These are phyloP conservation scores for Thelaira solivaga DNA, from an alignment of 2,888 invertebrate genomes.

Conservation along the genomic window DNA sequence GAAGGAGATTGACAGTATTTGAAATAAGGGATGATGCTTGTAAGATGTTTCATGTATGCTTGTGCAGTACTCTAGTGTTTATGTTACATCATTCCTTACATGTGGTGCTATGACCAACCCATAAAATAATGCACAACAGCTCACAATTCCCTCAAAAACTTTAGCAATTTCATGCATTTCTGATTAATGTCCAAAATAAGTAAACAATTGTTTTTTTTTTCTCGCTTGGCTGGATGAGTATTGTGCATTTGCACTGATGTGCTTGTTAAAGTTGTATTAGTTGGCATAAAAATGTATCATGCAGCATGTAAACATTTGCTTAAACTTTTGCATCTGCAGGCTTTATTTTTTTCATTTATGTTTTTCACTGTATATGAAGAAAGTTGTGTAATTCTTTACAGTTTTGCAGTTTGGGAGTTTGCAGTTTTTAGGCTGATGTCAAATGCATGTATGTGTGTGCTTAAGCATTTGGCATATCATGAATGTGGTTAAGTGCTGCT, in stretches of 20 bases:
- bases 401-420: constrained; percentile 27
- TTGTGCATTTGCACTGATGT: constrained; percentile 16
- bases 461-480: constrained; percentile 29
- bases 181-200: constrained; percentile 71
- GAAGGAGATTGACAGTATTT: too few relatives aligned
- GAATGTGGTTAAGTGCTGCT: constrained; percentile 22
- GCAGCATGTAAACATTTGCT: constrained; percentile 49
- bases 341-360: not conserved
- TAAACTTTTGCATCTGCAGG: constrained; percentile 51
- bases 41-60: too few relatives aligned
- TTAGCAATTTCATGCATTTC: constrained; percentile 72
- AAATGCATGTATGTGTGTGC: not conserved
- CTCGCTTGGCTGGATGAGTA: constrained; percentile 33
- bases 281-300: constrained; percentile 54
- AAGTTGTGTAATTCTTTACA: constrained; percentile 53
- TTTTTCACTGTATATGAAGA: constrained; percentile 30
- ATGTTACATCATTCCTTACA: constrained; percentile 10
- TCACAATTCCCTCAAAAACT: constrained; percentile 65
- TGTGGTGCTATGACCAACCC: constrained; percentile 12
- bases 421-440: constrained; percentile 1
- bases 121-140: constrained; percentile 33
- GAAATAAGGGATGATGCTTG: too few relatives aligned
- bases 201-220: constrained; percentile 51
- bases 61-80: too few relatives aligned
- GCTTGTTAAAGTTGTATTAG: constrained; percentile 23